These are phyloP conservation scores for Chromoteleia sp. DNA, from an alignment of 2,888 invertebrate genomes.

Conservation along the genomic window DNA sequence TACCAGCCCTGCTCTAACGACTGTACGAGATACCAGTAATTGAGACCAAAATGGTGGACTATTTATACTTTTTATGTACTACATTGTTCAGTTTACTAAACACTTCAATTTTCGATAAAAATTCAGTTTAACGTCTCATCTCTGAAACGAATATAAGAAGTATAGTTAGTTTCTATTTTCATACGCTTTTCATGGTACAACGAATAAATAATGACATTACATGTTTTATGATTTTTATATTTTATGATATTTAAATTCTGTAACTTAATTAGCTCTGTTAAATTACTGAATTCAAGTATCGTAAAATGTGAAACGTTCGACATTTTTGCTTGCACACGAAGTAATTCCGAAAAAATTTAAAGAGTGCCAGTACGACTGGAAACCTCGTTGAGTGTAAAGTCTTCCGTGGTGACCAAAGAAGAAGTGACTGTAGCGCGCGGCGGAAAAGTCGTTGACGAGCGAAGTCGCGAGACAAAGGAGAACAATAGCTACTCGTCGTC, in stretches of 20 bases:
- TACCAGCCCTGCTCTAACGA: slow-evolving; percentile 39
- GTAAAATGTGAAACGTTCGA: too few species aligned
- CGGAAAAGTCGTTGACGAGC: slow-evolving; percentile 89
- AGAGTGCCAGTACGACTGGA: slow-evolving; percentile 89
- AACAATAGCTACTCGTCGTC: slow-evolving; percentile 89
- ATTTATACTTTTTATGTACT: slow-evolving; percentile 16
- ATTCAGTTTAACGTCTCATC: slow-evolving; percentile 34
- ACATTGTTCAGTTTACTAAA: slow-evolving; percentile 15
- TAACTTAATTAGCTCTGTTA: too few species aligned
- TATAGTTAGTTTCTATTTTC: slow-evolving; percentile 51
- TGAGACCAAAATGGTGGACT: slow-evolving; percentile 9
- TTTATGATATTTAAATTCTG: too few species aligned
- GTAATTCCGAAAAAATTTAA: slow-evolving; percentile 52
- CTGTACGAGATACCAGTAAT: slow-evolving; percentile 9
- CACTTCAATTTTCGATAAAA: slow-evolving; percentile 15
- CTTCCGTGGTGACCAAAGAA: slow-evolving; percentile 89
- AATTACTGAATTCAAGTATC: too few species aligned
- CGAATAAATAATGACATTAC: slow-evolving; percentile 35
- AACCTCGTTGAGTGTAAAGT: slow-evolving; percentile 89
- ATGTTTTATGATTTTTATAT: slow-evolving; percentile 31
- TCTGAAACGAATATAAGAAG: slow-evolving; percentile 15
- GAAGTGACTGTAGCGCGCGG: slow-evolving; percentile 89
- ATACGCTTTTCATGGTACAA: slow-evolving; percentile 53
- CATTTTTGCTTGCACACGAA: too few species aligned
- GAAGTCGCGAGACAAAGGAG: slow-evolving; percentile 89